Percentiles rank a stretch among this genome's conserved stretches.
Conservation (phyloP, 1,140 invertebrate genomes). For the Drosophila nikananu region DNA sequence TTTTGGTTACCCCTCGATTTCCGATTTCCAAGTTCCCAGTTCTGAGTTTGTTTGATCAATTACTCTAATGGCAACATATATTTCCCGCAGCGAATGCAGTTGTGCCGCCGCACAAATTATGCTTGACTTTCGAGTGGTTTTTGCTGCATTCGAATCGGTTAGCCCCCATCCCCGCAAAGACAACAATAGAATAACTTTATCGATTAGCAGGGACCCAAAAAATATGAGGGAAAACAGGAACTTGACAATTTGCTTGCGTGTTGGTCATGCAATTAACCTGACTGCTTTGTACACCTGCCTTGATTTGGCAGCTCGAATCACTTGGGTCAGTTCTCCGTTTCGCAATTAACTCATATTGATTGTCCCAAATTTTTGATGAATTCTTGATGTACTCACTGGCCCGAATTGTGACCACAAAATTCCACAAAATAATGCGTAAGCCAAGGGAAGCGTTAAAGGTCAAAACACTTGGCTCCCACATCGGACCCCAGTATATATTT, state of each 20-base stretch:
- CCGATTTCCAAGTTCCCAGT: neutral
- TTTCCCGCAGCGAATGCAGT: constrained; percentile 34
- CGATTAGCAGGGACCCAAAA: constrained; percentile 64
- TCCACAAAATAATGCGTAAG: constrained; percentile 41
- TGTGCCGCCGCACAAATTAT: constrained; percentile 49
- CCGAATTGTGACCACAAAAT: constrained; percentile 47
- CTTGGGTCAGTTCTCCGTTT: constrained; percentile 34
- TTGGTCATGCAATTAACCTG: constrained; percentile 59
- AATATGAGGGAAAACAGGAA: constrained; percentile 28
- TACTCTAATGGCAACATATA: constrained; percentile 55
- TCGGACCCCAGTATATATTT: constrained; percentile 15
- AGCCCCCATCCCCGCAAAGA: constrained; percentile 41
- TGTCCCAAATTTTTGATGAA: constrained; percentile 68
- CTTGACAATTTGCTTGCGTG: constrained; percentile 74
- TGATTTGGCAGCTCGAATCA: constrained; percentile 61
- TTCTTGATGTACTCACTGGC: constrained; percentile 21
- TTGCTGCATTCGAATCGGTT: constrained; percentile 13
- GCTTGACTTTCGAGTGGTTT: constrained; percentile 21
- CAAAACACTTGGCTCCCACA: constrained; percentile 48
- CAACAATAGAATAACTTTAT: constrained; percentile 65
- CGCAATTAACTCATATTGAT: constrained; percentile 80
- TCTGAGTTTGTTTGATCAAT: constrained; percentile 79
- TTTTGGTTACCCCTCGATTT: constrained; percentile 37
- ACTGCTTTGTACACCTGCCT: constrained; percentile 62
- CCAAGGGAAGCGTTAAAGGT: constrained; percentile 64